Evolutionary conservation across 2,113 vertebrate species (phyloP).

Genomic region (Rhineura floridana): DNA sequence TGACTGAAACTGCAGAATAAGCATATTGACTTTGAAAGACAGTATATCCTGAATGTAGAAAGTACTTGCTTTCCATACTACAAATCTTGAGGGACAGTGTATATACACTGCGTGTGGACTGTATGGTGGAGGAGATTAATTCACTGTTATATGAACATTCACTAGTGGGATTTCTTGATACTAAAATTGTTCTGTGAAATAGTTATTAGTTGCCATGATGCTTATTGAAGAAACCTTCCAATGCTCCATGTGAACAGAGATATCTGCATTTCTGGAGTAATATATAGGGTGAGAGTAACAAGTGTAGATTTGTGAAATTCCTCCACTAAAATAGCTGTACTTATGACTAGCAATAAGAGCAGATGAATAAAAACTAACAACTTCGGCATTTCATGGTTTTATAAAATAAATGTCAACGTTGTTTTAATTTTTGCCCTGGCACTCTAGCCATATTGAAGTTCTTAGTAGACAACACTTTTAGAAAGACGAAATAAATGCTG

Average conservation of each 20-base stretch:
- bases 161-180: conserved; percentile 42
- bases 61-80: conserved; percentile 34
- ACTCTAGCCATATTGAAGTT: background rate
- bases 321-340: background rate
- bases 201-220: conserved; percentile 51
- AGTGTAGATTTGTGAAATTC: background rate
- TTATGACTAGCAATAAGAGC: background rate
- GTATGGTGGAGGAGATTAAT: conserved; percentile 62
- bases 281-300: conserved; percentile 11
- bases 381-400: background rate
- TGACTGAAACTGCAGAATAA: conserved; percentile 60
- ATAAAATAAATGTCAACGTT: background rate
- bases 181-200: conserved; percentile 58
- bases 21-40: conserved; percentile 54
- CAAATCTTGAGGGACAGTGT: conserved; percentile 10
- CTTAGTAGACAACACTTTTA: rapidly evolving
- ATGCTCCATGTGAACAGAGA: background rate
- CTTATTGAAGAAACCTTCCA: background rate
- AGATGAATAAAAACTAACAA: background rate
- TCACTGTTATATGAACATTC: conserved; percentile 62
- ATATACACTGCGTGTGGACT: conserved; percentile 36
- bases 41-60: conserved; percentile 15
- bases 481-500: background rate
- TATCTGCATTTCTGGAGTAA: background rate
- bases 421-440: rapidly evolving